phyloP scores from a whole-genome alignment of 2,113 vertebrate species.

The Microtus ochrogaster region DNA sequence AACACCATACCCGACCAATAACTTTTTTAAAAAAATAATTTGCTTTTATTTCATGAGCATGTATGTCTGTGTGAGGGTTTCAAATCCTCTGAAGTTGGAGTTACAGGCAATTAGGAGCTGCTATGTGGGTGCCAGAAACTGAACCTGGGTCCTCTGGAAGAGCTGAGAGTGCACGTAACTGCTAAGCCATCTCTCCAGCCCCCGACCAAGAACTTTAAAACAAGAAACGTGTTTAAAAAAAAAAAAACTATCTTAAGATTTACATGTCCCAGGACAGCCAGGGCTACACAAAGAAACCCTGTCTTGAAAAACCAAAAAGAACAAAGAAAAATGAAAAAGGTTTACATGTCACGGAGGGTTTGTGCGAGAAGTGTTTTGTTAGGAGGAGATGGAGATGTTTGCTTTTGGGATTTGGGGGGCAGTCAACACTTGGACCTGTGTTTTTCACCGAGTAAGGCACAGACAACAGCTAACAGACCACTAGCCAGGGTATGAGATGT shows the following conservation, averaged over 20 bases:
- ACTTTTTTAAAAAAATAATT: neutral
- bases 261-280: neutral
- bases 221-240: slow-evolving; percentile 46
- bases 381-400: neutral
- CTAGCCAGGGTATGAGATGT: neutral
- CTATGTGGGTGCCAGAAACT: neutral
- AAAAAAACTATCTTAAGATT: neutral
- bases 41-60: neutral
- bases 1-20: neutral
- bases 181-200: neutral
- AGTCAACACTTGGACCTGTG: neutral
- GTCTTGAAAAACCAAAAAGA: neutral
- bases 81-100: neutral
- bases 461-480: neutral
- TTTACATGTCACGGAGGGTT: neutral
- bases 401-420: neutral
- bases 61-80: neutral
- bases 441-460: neutral
- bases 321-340: neutral
- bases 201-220: neutral
- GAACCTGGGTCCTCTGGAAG: neutral
- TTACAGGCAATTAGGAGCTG: neutral
- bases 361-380: neutral
- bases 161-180: neutral
- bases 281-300: neutral